Percentiles rank a stretch among this genome's conserved stretches.
Conservation (phyloP, 30 jellyfish, hydroid and myxozoan species). For the Mastigias papua region DNA sequence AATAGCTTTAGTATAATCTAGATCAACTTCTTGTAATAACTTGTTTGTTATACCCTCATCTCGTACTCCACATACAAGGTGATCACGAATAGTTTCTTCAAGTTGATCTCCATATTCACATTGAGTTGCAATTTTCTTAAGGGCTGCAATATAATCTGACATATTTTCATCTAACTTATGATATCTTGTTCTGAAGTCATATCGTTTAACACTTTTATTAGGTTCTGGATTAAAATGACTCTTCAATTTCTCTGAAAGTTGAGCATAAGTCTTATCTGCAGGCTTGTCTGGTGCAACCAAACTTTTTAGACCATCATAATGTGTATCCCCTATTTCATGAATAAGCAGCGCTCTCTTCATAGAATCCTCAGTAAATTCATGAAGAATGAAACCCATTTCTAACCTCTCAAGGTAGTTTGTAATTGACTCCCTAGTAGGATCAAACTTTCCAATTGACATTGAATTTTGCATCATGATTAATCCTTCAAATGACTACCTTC, state of each 20-base stretch:
- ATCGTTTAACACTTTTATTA: too few species aligned
- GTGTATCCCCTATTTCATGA: background rate
- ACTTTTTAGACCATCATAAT: background rate
- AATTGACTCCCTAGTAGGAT: background rate
- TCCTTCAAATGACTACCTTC: too few species aligned
- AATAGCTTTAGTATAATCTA: background rate
- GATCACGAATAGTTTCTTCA: background rate
- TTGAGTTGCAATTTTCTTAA: background rate
- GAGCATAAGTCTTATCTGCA: background rate
- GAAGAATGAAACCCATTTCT: background rate
- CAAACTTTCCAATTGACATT: background rate
- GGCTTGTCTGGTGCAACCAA: background rate
- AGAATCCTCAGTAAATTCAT: background rate
- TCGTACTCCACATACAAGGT: background rate
- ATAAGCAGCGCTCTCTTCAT: background rate
- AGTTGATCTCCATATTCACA: background rate
- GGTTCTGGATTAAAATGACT: too few species aligned
- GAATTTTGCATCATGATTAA: too few species aligned
- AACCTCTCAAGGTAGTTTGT: background rate
- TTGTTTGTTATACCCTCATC: background rate
- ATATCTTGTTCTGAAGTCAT: too few species aligned
- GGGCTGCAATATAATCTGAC: background rate
- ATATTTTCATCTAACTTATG: background rate
- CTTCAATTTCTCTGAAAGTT: background rate
- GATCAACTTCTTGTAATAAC: background rate